A percentile compares a stretch with the other conserved stretches of the same genome.
phyloP scores from a whole-genome alignment of 2,888 invertebrate genomes.

The Blomia tropicalis region DNA sequence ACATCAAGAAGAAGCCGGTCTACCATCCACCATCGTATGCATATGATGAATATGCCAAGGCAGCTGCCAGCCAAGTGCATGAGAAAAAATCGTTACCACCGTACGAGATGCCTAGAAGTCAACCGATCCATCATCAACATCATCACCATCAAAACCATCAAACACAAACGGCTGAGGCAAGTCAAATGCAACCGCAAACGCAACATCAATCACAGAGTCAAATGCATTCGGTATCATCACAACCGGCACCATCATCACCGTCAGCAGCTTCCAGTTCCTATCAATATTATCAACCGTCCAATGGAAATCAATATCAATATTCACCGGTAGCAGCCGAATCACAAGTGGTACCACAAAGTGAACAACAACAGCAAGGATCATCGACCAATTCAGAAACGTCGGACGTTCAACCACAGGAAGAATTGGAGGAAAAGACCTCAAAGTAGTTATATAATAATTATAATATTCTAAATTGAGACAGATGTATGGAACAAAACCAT shows the following conservation, averaged over 20 bases:
- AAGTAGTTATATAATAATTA: no score
- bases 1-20: conserved; percentile 30
- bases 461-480: no score
- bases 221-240: not conserved
- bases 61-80: conserved; percentile 23
- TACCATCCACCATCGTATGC: conserved; percentile 27
- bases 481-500: no score
- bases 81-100: conserved; percentile 16
- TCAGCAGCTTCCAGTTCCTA: not conserved
- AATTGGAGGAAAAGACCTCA: no score
- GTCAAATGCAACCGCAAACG: not conserved
- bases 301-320: not conserved
- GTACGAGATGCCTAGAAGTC: not conserved
- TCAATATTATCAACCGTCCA: not conserved
- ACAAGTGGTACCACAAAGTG: not conserved
- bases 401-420: no score
- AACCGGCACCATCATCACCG: not conserved
- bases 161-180: not conserved
- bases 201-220: not conserved
- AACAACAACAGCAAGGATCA: not conserved
- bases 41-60: conserved; percentile 8
- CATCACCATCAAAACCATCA: not conserved
- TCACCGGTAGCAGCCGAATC: not conserved
- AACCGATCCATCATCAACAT: conserved; percentile 4
- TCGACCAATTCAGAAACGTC: no score